Evolutionary conservation across 2,888 invertebrate species (phyloP).

Genomic region (Drosophila picticornis): DNA sequence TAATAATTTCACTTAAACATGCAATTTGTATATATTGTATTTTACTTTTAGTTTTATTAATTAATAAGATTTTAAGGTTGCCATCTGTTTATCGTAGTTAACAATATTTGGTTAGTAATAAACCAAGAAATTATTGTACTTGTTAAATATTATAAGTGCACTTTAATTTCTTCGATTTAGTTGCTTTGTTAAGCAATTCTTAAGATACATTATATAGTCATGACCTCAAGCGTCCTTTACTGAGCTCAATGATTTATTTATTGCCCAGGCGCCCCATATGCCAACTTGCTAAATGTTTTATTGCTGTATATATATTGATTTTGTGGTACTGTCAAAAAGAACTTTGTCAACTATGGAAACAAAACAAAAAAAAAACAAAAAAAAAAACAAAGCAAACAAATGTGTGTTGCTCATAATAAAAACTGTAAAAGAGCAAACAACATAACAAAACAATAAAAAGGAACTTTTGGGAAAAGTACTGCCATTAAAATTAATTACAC

Average conservation of each 20-base stretch:
- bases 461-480: constrained; percentile 59
- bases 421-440: constrained; percentile 46
- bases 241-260: constrained; percentile 60
- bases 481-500: constrained; percentile 79
- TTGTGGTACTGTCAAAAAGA: constrained; percentile 6
- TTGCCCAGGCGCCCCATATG: constrained; percentile 47
- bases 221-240: neutral
- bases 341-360: constrained; percentile 35
- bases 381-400: neutral
- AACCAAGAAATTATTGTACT: no score
- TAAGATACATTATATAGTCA: neutral
- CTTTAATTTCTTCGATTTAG: neutral
- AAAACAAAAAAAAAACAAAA: constrained; percentile 2
- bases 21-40: no score
- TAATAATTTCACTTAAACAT: neutral
- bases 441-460: constrained; percentile 47
- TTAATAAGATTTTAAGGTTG: neutral
- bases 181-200: constrained; percentile 2
- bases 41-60: neutral
- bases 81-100: neutral
- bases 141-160: neutral
- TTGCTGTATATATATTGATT: constrained; percentile 54
- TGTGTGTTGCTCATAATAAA: constrained; percentile 25
- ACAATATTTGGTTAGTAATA: neutral
- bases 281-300: constrained; percentile 54